Base-by-base conservation (phyloP, 37 sponge, comb jelly and placozoan species). In the Mnemiopsis leidyi region DNA sequence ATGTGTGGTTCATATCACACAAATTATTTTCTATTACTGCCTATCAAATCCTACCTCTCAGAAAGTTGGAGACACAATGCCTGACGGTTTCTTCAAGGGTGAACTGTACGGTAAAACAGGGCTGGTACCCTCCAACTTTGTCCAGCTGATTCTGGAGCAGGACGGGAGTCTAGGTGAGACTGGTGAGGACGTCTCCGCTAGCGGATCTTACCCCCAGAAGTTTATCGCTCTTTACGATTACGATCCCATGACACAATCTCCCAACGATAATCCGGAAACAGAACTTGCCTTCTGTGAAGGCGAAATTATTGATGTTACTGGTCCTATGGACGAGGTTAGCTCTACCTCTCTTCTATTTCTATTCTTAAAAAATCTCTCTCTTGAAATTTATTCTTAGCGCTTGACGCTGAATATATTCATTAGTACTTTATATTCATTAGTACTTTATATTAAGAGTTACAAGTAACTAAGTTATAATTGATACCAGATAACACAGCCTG, bases 21-120 rank as follows among this genome's bases (percentile, higher is more conserved):
- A n/a, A n/a, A n/a, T n/a, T n/a, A n/a, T n/a, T n/a, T n/a, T n/a
- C n/a, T n/a, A n/a, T n/a, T n/a, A n/a, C n/a, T n/a, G n/a, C n/a
- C n/a, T n/a, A n/a, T n/a, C n/a, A n/a, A n/a, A n/a, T n/a, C n/a
- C n/a, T n/a, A n/a, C 26, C 90, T 28, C 29, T 26, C 90, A 85
- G 90, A 85, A 85, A 85, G 26, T 85, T 9, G 90, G 90, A 38
- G 90, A 85, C 90, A 85, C 90, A 2, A 85, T 85, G 90, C 68
- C 90, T 23, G 90, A 85, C 30, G 90, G 90, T 3, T 85, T 85
- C 90, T 85, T 85, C 90, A 85, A 39, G 26, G 90, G 90, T 38
- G 90, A 85, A 38, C 40, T 85, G 67, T 48, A 85, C 68, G 90
- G 90, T n/a, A 85, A 18, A n/a, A 85, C 90, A 18, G 90, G 90